Conservation (phyloP, 2,113 vertebrate species). For the Macquaria australasica region DNA sequence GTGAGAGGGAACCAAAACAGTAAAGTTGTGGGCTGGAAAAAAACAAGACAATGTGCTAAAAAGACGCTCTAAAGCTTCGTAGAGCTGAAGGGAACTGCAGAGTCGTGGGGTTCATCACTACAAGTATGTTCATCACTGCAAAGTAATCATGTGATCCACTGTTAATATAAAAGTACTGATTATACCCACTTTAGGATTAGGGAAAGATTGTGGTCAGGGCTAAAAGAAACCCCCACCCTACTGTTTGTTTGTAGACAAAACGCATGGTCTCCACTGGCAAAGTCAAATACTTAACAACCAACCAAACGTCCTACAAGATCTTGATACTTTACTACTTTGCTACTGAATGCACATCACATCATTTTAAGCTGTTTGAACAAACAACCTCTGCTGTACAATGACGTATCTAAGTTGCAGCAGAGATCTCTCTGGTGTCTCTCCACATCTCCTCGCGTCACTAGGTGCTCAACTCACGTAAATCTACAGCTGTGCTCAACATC, state of each 20-base stretch:
- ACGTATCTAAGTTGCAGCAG: background rate
- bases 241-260: too few relatives aligned
- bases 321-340: background rate
- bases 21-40: background rate
- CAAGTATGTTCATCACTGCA: too few relatives aligned
- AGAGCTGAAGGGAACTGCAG: background rate
- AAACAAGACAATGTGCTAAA: background rate
- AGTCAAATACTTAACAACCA: background rate
- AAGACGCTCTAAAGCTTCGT: background rate
- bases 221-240: background rate
- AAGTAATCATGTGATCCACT: background rate
- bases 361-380: background rate
- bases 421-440: constrained; percentile 11
- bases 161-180: background rate
- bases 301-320: background rate
- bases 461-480: constrained; percentile 50
- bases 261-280: too few relatives aligned
- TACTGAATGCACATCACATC: background rate
- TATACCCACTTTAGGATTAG: background rate
- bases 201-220: background rate
- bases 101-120: background rate
- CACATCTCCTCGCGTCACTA: constrained; percentile 32
- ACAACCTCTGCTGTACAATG: background rate
- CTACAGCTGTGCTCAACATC: constrained; percentile 61
- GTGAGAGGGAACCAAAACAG: background rate